Evolutionary conservation across 2,797 vertebrate genomes (phyloP), one percentile per base, ranked within the genome.

Genomic region (Stomatorhinus walkeri): DNA sequence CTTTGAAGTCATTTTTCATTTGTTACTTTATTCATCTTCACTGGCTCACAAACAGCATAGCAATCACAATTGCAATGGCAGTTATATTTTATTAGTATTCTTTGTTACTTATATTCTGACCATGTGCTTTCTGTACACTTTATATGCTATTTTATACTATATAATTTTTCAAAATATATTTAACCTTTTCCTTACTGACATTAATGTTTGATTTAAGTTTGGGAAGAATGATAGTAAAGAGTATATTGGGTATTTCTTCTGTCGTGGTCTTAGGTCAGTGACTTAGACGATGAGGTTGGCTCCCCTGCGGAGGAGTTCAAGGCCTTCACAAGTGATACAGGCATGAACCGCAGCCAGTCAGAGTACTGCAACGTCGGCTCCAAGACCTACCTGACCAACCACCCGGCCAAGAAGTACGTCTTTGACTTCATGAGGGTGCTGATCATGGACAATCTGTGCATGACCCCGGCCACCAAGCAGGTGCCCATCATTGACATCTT

Each of bases 281-380:
- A 99, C 93, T 93, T 99, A 0, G 98, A 99, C 88, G 98, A 99
- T 49, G 98, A 99, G 90, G 96, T 96, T 0, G 96, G 98, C 1
- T 99, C 98, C 85, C 98, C 98, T 88, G 97, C 97, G 0, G 98
- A 99, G 91, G 98, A 99, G 92, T 99, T 99, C 92, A 99, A 98
- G 91, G 97, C 97, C 3, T 99, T 99, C 76, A 94, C 95, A 0
- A 96, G 95, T 0, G 98, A 99, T 93, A 97, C 97, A 0, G 98
- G 98, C 4, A 99, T 99, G 98, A 99, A 99, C 94, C 97, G 98
- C 92, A 99, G 98, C 93, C 98, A 99, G 0, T 99, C 98, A 0
- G 98, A 99, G 61, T 99, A 99, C 92, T 99, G 98, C 91, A 99
- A 99, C 16, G 98, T 99, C 85, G 98, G 98, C 91, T 96, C 96